A percentile compares a stretch with the other conserved stretches of the same genome.
Evolutionary conservation across 2,888 invertebrate species (phyloP).

Genomic region (Aspidiotus destructor): DNA sequence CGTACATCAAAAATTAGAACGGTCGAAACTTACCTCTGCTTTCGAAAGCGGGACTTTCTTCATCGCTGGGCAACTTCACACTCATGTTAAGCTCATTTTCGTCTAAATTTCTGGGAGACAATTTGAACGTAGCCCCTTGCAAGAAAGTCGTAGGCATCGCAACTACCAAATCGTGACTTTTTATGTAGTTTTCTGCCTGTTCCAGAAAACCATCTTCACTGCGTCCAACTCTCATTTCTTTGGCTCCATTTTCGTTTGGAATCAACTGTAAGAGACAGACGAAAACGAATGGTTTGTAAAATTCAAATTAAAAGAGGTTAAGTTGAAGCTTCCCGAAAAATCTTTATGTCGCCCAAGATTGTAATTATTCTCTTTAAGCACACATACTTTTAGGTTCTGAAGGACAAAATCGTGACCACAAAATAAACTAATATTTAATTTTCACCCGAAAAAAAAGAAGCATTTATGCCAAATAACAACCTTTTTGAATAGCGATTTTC

Average conservation of each 20-base stretch:
- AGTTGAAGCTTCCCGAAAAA: too few species aligned
- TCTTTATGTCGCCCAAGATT: too few species aligned
- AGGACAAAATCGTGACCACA: too few species aligned
- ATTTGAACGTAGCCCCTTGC: slow-evolving; percentile 60
- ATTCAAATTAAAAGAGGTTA: too few species aligned
- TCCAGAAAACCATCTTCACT: slow-evolving; percentile 58
- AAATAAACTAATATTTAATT: too few species aligned
- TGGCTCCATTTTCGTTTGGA: slow-evolving; percentile 27
- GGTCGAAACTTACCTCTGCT: slow-evolving; percentile 39
- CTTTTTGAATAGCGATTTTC: too few species aligned
- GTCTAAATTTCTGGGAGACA: slow-evolving; percentile 68
- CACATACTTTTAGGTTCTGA: too few species aligned
- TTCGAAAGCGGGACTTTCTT: slow-evolving; percentile 41
- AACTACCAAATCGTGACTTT: slow-evolving; percentile 69
- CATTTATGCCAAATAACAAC: too few species aligned
- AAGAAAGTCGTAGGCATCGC: slow-evolving; percentile 51
- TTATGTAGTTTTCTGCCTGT: slow-evolving; percentile 59
- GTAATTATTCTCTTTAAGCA: too few species aligned
- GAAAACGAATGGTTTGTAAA: slow-evolving; percentile 7
- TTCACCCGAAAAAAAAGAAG: too few species aligned
- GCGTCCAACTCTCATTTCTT: slow-evolving; percentile 3
- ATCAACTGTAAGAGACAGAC: background rate
- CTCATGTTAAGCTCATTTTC: slow-evolving; percentile 64
- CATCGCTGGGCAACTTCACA: slow-evolving; percentile 48
- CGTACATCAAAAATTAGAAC: too few species aligned